Evolutionary conservation across 2,797 vertebrate genomes (phyloP).

Genomic region (Hippopotamyrus pictus): DNA sequence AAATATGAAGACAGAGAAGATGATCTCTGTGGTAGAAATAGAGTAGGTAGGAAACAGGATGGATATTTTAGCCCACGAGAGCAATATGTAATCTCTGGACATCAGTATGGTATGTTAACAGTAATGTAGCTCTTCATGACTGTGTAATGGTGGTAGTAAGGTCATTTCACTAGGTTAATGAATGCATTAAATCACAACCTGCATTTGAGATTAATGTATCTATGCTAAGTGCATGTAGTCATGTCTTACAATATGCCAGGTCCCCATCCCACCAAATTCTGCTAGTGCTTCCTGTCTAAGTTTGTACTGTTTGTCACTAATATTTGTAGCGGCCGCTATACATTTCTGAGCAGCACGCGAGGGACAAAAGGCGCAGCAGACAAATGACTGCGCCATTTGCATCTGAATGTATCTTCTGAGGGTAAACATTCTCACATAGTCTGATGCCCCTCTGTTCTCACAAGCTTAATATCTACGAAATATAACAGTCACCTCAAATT

Average conservation of each 20-base stretch:
- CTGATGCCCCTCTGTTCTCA: background rate
- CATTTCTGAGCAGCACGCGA: background rate
- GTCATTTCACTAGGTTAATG: background rate
- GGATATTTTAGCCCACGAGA: background rate
- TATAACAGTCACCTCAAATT: conserved; percentile 14
- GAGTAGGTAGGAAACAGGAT: background rate
- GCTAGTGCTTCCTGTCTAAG: background rate
- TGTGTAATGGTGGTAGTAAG: background rate
- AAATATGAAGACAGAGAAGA: background rate
- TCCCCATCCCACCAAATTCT: background rate
- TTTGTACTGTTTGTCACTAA: background rate
- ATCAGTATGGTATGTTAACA: background rate
- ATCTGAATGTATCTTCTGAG: background rate
- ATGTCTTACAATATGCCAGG: background rate
- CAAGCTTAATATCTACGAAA: background rate
- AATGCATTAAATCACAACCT: background rate
- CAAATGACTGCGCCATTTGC: background rate
- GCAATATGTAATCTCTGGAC: background rate
- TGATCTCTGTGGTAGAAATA: background rate
- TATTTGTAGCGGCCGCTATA: background rate
- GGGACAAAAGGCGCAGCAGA: background rate
- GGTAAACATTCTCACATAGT: background rate
- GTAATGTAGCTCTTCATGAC: background rate
- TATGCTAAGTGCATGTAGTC: background rate
- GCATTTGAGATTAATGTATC: background rate